These are phyloP conservation scores for Forbesichthys agassizii DNA, from an alignment of 2,113 vertebrate genomes.

Conservation along the genomic window DNA sequence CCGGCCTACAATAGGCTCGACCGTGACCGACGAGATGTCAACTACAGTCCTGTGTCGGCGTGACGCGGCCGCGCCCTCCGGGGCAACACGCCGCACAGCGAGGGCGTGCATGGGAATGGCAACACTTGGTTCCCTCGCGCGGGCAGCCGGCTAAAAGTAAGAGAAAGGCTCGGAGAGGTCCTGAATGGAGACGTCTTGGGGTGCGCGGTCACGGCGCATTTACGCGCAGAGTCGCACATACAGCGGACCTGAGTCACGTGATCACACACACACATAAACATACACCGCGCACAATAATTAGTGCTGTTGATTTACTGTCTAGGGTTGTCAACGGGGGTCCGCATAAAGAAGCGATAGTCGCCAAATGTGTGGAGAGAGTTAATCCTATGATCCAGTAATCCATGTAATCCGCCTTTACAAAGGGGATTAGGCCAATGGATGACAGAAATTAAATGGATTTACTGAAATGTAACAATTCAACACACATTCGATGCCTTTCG, in stretches of 20 bases:
- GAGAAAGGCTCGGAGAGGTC: slow-evolving; percentile 35
- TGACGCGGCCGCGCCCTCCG: slow-evolving; percentile 37
- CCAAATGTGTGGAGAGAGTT: slow-evolving; percentile 35
- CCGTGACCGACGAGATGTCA: slow-evolving; percentile 54
- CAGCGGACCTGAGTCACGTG: not conserved
- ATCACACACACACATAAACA: no score
- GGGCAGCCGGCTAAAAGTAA: slow-evolving; percentile 21
- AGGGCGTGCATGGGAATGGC: slow-evolving; percentile 59
- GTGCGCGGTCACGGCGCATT: slow-evolving; percentile 46
- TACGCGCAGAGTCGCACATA: not conserved
- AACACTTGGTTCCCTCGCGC: slow-evolving; percentile 53
- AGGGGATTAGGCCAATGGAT: slow-evolving; percentile 68
- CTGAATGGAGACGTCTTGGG: slow-evolving; percentile 56
- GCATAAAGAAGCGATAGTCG: slow-evolving; percentile 51
- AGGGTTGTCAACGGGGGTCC: slow-evolving; percentile 13
- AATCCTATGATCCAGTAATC: slow-evolving; percentile 68
- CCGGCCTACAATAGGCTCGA: slow-evolving; percentile 10
- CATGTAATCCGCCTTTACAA: slow-evolving; percentile 62
- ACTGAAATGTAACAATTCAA: slow-evolving; percentile 42
- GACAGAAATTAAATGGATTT: slow-evolving; percentile 67
- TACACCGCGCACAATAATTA: no score
- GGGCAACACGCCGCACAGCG: slow-evolving; percentile 43
- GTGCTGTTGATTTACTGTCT: no score
- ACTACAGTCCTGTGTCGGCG: slow-evolving; percentile 42
- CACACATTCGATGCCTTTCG: not conserved